Base-by-base conservation (phyloP, 1,140 invertebrate genomes). In the Hypothenemus hampei region DNA sequence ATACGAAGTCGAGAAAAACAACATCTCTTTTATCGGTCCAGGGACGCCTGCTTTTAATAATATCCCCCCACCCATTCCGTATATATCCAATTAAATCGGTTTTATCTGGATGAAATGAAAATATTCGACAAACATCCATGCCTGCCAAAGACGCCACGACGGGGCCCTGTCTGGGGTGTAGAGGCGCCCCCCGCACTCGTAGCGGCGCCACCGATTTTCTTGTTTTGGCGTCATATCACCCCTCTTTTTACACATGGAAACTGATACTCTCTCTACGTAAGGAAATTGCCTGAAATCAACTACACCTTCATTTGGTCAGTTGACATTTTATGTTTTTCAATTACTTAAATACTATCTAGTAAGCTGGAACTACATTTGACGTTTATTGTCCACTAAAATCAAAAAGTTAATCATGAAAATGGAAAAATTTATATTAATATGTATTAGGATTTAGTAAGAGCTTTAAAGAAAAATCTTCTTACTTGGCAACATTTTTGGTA, bases 101-200 rank as follows among this genome's bases (percentile, higher is more conserved):
- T 45, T 45, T 45, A 45, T 45, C 43, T 45, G 43, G 43, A 45
- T 45, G 43, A 45, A 45, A 45, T 45, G 43, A 45, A 45, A 45
- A 45, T 45, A 45, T 45, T 45, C 43, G 43, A 45, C 43, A 45
- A 45, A 45, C 43, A 45, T 45, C 43, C 43, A 45, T 45, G 26
- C 23, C 22, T 45, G 43, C 43, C 43, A 45, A 45, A 45, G 43
- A 45, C 43, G 43, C 26, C 43, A 24, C 43, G 43, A 45, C 43
- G 43, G 43, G 19, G 23, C 43, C 43, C 23, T 22, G n/a, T 24
- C 11, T 22, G 43, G 22, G 23, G 24, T 45, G 23, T 16, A 24
- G 43, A 18, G 23, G 43, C 43, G 23, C 43, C 43, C 15, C n/a
- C n/a, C n/a, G n/a, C n/a, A n/a, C n/a, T n/a, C n/a, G 10, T 45